phyloP scores from a whole-genome alignment of 2,113 vertebrate genomes.

The Typhlomys cinereus region DNA sequence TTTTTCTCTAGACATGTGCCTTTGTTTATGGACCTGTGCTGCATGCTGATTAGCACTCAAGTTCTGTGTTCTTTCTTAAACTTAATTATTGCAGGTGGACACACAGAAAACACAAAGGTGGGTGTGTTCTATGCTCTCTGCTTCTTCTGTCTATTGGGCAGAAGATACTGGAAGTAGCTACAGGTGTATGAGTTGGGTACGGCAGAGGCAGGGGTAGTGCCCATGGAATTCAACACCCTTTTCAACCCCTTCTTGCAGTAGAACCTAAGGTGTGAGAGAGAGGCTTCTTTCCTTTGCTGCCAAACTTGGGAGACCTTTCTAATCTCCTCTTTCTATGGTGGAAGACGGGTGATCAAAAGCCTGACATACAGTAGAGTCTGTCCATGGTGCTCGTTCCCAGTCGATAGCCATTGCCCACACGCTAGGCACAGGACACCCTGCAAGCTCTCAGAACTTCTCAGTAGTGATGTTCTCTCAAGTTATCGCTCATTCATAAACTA shows the following conservation, averaged over 20 bases:
- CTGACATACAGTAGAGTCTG: rapidly evolving
- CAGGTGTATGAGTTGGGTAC: rapidly evolving
- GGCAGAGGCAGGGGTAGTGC: no score
- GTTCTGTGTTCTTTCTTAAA: neutral
- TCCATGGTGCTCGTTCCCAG: no score
- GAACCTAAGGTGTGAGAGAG: neutral
- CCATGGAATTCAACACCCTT: neutral
- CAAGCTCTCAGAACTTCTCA: neutral
- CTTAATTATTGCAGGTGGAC: neutral
- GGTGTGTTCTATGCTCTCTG: neutral
- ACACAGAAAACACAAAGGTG: neutral
- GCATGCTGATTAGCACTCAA: neutral
- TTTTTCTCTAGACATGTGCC: neutral
- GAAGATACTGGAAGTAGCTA: no score
- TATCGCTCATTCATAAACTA: neutral
- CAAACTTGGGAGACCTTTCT: no score
- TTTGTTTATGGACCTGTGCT: neutral
- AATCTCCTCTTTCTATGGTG: neutral
- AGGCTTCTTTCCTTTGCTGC: neutral
- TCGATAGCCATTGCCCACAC: rapidly evolving
- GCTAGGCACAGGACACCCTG: neutral
- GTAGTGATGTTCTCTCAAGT: rapidly evolving
- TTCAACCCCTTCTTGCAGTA: no score
- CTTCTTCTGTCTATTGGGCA: neutral
- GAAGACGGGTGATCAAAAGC: neutral